Evolutionary conservation across 2,113 vertebrate genomes (phyloP), one percentile per base, ranked within the genome.

Genomic region (Sinocyclocheilus anshuiensis): DNA sequence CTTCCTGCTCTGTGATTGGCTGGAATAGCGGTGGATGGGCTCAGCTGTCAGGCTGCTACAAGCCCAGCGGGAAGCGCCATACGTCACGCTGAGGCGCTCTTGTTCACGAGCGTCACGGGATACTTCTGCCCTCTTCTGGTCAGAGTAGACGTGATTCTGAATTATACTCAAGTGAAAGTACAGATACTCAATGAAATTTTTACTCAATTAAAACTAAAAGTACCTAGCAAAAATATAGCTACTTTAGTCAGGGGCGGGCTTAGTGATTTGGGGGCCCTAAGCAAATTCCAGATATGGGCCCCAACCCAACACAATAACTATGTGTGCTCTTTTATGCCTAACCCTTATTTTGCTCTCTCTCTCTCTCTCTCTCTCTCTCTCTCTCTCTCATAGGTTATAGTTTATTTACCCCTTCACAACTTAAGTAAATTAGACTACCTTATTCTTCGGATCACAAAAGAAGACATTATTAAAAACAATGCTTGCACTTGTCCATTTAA

Each of bases 1-100:
- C 20, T 45, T 72, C 69, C 33, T 22, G 69, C 69, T 36, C 71
- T 84, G 9, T 42, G 71, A 84, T 59, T 61, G 71, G 67, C 67
- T 20, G 29, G 48, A 53, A 8, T 15, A 15, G 50, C 10, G 2
- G 53, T 18, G 15, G 11, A 42, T 12, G 7, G 36, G 10, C 71
- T 75, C 74, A 77, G 74, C 75, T 77, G 75, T 77, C 45, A 26
- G 45, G 15, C 22, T 26, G 74, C n/a, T 39, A 0, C 11, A 24
- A 16, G 65, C 2, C 26, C 2, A 2, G 5, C 65, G 24, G 26
- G 26, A n/a, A 12, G 4, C 61, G 61, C 36, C 36, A 36, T 36
- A 39, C 36, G 36, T 39, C 39, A 39, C 6, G 39, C 10, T 13
- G 53, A 55, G 16, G 55, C 6, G 55, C 55, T 20, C 1, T 29